These are phyloP conservation scores for Pterocles gutturalis DNA, from an alignment of 2,113 vertebrate genomes.

Conservation along the genomic window DNA sequence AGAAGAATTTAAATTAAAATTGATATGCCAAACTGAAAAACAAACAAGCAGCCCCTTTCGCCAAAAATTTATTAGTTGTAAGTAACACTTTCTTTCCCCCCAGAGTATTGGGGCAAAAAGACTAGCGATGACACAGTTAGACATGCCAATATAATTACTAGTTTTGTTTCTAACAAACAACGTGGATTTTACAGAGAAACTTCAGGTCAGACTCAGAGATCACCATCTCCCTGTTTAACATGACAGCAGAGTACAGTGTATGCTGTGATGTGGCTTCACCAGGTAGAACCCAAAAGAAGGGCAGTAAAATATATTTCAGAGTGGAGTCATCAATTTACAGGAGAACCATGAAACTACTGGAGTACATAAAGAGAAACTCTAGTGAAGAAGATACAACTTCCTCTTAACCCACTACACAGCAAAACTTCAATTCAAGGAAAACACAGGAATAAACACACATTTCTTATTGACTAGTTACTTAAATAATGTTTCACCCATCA, in stretches of 20 bases:
- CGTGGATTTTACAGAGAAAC: background rate
- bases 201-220: background rate
- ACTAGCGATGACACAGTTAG: background rate
- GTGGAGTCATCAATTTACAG: background rate
- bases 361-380: background rate
- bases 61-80: background rate
- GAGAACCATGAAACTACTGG: background rate
- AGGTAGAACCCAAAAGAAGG: background rate
- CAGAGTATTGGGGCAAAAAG: background rate
- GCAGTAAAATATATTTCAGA: background rate
- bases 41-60: background rate
- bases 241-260: background rate
- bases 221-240: background rate
- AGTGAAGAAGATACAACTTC: background rate
- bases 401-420: background rate
- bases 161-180: background rate
- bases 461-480: background rate
- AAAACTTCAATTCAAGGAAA: background rate
- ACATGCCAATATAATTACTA: background rate
- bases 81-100: fast-evolving
- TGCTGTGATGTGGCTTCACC: background rate
- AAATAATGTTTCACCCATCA: background rate
- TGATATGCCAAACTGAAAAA: background rate
- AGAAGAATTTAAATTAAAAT: background rate
- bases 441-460: background rate